Conservation (phyloP, 2,888 invertebrate genomes). For the Mechanitis messenoides region DNA sequence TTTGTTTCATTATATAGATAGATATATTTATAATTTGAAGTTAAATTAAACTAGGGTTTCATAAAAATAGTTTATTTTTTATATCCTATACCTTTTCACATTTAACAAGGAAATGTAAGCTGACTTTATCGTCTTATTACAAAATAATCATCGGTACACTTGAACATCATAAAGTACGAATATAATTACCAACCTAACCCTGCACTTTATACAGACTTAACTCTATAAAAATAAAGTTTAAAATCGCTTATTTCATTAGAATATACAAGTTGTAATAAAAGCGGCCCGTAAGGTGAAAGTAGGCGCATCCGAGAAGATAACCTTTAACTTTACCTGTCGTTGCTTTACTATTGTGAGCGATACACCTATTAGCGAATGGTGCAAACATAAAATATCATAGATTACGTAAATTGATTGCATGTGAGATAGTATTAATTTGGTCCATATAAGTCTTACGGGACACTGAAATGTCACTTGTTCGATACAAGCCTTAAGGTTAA, state of each 20-base stretch:
- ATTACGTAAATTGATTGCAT: conserved; percentile 28
- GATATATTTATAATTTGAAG: no score
- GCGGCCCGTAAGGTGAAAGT: conserved; percentile 58
- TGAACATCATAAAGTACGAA: conserved; percentile 32
- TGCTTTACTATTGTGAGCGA: conserved; percentile 54
- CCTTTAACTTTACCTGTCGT: conserved; percentile 64
- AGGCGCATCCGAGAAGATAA: conserved; percentile 66
- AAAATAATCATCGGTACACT: conserved; percentile 33
- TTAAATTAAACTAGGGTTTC: no score
- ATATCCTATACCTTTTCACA: conserved; percentile 22
- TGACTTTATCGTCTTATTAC: conserved; percentile 32
- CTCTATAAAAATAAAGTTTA: conserved; percentile 23
- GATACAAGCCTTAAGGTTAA: conserved; percentile 6
- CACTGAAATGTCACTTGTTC: conserved; percentile 23
- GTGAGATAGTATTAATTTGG: conserved; percentile 24
- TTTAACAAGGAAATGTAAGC: conserved; percentile 30
- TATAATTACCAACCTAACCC: conserved; percentile 20
- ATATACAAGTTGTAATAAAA: conserved; percentile 30
- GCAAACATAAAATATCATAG: conserved; percentile 30
- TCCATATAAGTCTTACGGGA: conserved; percentile 22
- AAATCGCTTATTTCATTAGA: conserved; percentile 14
- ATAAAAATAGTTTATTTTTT: no score
- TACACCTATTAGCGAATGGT: conserved; percentile 50
- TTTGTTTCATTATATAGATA: no score
- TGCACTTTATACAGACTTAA: conserved; percentile 2